These are phyloP conservation scores for Heteromurus nitidus DNA, from an alignment of 2,888 invertebrate genomes.

Conservation along the genomic window DNA sequence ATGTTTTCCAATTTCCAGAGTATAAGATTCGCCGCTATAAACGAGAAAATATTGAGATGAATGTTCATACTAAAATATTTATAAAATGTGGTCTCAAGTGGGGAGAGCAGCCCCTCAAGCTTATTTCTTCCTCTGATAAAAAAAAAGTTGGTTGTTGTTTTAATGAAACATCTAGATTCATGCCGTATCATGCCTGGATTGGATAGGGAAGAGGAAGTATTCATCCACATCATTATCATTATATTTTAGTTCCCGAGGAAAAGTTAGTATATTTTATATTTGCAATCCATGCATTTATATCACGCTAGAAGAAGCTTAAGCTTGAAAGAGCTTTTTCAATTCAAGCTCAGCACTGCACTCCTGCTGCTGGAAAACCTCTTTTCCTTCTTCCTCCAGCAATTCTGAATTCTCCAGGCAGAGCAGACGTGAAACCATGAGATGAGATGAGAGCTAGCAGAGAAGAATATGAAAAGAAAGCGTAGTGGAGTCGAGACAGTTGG, in stretches of 20 bases:
- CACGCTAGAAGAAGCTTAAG: neutral
- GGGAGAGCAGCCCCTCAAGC: neutral
- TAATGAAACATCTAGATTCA: neutral
- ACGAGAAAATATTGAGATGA: neutral
- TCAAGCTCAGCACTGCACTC: neutral
- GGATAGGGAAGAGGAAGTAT: conserved; percentile 6
- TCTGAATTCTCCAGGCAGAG: neutral
- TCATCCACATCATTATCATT: neutral
- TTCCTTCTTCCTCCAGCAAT: neutral
- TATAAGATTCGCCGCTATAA: no score
- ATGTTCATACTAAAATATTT: neutral
- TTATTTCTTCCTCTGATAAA: neutral
- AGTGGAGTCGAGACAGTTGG: no score
- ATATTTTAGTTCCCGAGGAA: no score
- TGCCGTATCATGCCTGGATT: neutral
- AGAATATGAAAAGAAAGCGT: no score
- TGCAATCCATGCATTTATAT: neutral
- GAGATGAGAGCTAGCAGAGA: no score
- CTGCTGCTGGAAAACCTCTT: neutral
- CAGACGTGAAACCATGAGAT: neutral
- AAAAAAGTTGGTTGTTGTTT: neutral
- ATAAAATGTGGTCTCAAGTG: neutral
- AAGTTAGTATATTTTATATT: no score
- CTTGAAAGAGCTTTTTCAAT: neutral
- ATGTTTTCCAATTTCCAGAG: no score